Evolutionary conservation across 2,113 vertebrate species (phyloP).

Genomic region (Equus przewalskii): DNA sequence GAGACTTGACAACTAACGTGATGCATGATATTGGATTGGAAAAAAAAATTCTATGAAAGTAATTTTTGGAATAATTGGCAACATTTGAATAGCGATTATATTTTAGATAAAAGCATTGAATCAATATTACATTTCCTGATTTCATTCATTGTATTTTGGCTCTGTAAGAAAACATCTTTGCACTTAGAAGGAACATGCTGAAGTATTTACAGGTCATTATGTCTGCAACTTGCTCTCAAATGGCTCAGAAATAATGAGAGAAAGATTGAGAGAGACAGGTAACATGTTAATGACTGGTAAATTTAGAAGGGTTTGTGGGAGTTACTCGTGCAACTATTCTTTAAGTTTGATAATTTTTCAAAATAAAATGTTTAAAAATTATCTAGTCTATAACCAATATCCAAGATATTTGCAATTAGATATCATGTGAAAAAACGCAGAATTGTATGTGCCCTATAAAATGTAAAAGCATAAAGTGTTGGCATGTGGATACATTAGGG

Average conservation of each 20-base stretch:
- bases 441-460: not conserved
- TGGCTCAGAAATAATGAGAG: not conserved
- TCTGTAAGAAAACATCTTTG: not conserved
- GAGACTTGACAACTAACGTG: not conserved
- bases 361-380: not conserved
- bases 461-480: not conserved
- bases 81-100: not conserved
- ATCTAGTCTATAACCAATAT: not conserved
- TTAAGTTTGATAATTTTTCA: constrained; percentile 7
- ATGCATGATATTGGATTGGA: not conserved
- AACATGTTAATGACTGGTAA: not conserved
- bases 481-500: not conserved
- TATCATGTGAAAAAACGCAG: not conserved
- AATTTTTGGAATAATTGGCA: not conserved
- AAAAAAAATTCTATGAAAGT: not conserved
- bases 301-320: constrained; percentile 24
- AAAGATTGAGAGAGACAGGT: constrained; percentile 1
- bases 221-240: not conserved
- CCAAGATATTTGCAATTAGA: not conserved
- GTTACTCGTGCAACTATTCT: not conserved
- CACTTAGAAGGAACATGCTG: not conserved
- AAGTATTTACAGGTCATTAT: constrained; percentile 5
- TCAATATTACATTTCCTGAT: not conserved
- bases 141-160: not conserved
- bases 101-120: not conserved